These are phyloP conservation scores for Erynnis tages DNA, from an alignment of 2,888 invertebrate species.

Conservation along the genomic window DNA sequence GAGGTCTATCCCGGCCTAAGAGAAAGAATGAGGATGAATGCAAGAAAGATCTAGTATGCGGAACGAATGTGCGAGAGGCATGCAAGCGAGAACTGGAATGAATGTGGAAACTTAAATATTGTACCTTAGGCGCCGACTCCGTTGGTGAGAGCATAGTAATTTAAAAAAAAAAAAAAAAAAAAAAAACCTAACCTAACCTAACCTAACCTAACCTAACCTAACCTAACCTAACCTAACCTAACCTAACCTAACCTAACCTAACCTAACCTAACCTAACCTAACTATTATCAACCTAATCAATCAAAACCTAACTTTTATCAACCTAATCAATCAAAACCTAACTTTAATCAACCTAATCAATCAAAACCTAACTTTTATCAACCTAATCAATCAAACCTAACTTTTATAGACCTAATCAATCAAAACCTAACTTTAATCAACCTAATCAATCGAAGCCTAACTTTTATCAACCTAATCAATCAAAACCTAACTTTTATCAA, in stretches of 20 bases:
- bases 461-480: constrained; percentile 2
- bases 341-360: constrained; percentile 1
- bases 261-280: constrained; percentile 7
- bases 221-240: constrained; percentile 29
- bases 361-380: constrained; percentile 2
- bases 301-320: constrained; percentile 27
- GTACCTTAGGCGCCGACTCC: too few species aligned
- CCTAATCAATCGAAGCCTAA: constrained; percentile 2
- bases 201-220: constrained; percentile 28
- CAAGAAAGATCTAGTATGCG: too few species aligned
- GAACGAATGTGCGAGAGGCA: too few species aligned
- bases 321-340: constrained; percentile 3
- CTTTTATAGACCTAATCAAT: not conserved
- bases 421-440: constrained; percentile 1
- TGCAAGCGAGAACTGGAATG: too few species aligned
- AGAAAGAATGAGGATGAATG: too few species aligned
- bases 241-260: constrained; percentile 18
- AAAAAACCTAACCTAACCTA: constrained; percentile 33
- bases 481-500: constrained; percentile 4
- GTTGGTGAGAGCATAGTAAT: too few species aligned
- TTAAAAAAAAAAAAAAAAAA: constrained; percentile 25
- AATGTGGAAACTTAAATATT: too few species aligned
- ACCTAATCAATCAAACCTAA: constrained; percentile 4
- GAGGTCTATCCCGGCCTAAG: too few species aligned
- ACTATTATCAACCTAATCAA: constrained; percentile 3